Evolutionary conservation across 2,797 vertebrate genomes (phyloP).

Genomic region (Vultur gryphus): DNA sequence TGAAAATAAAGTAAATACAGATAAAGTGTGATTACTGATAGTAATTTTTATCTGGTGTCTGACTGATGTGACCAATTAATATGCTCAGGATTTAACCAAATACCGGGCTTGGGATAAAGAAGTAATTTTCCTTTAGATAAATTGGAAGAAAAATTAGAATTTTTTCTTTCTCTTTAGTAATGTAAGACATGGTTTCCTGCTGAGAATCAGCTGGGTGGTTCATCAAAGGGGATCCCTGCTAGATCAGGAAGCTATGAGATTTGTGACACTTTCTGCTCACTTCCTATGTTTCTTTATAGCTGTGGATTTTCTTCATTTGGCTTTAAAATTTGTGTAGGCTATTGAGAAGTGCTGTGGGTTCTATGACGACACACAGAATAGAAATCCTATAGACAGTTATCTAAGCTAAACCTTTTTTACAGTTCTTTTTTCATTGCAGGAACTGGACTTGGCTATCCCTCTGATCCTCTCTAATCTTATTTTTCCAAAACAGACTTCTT

Average conservation of each 20-base stretch:
- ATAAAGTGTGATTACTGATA: not conserved
- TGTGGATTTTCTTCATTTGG: not conserved
- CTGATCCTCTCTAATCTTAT: not conserved
- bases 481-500: not conserved
- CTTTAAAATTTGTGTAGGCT: not conserved
- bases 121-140: not conserved
- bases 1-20: not conserved
- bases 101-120: not conserved
- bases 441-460: not conserved
- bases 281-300: not conserved
- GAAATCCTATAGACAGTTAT: not conserved
- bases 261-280: not conserved
- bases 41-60: not conserved
- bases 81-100: not conserved
- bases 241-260: not conserved
- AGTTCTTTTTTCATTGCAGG: not conserved
- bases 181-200: not conserved
- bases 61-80: not conserved
- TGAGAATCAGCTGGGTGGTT: not conserved
- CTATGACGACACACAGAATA: not conserved
- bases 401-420: not conserved
- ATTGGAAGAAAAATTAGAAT: not conserved
- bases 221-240: accelerated
- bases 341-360: not conserved
- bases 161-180: not conserved